Evolutionary conservation across 2,888 invertebrate genomes (phyloP), one percentile per base, ranked within the genome.

Genomic region (Hemithea aestivaria): DNA sequence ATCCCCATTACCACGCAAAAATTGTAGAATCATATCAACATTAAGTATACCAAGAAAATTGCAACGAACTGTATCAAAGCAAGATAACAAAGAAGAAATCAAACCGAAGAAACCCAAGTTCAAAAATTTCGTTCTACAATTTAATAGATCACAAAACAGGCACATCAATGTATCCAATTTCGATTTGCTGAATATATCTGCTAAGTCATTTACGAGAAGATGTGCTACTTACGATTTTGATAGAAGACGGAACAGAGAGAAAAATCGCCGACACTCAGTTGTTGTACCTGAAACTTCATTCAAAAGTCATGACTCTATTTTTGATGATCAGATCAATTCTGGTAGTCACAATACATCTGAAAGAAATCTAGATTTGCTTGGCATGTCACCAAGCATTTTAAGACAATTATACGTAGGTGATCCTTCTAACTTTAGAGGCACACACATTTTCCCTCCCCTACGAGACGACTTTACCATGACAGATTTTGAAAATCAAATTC

Each of bases 21-120:
- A 66, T 40, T 37, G 66, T 1, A 70, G 56, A 58, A 53, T 80
- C 3, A 66, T 83, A 38, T 83, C 85, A 6, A 81, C 83, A 0
- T 51, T 83, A 9, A 85, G 78, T 30, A 67, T 84, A 10, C 85
- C 84, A 6, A 72, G 71, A 53, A 69, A 67, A 41, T 49, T 68
- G 9, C 53, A 66, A 11, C 63, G 55, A 31, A 53, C 16, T 4
- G 5, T 53, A 1, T 38, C 35, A 1, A 11, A 11, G 2, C 10
- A 11, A 7, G 7, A 32, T 7, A 22, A 3, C n/a, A 10, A 20
- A 21, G 11, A 11, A 2, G 30, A 16, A 25, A 16, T 26, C n/a
- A 36, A 10, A 23, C 16, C 12, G 7, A 61, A 56, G 16, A 66
- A 55, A 34, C 37, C 38, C 1, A 58, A 56, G 28, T 47, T 45